Evolutionary conservation across 2,113 vertebrate species (phyloP).

Genomic region (Rhegmatorhina hoffmannsi): DNA sequence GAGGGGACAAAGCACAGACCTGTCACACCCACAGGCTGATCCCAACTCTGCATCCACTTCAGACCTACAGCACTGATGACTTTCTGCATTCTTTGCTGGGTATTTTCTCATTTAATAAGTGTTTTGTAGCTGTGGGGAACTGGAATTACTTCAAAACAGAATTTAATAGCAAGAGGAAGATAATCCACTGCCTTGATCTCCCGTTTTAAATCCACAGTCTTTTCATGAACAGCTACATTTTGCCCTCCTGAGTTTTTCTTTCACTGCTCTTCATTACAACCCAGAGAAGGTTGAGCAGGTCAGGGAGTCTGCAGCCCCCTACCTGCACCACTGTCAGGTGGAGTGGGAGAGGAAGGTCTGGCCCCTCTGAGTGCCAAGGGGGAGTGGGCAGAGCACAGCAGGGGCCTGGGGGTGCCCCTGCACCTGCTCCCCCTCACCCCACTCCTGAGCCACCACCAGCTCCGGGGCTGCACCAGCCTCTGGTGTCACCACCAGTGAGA

Average conservation of each 20-base stretch:
- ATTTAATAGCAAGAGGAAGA: background rate
- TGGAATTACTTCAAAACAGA: background rate
- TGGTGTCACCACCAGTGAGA: background rate
- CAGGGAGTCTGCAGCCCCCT: background rate
- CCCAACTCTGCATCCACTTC: background rate
- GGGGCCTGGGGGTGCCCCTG: background rate
- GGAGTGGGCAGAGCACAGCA: background rate
- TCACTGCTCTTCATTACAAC: background rate
- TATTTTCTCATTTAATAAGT: background rate
- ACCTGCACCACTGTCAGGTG: accelerated
- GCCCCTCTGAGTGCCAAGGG: background rate
- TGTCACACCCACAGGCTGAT: background rate
- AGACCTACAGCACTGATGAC: background rate
- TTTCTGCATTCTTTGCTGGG: background rate
- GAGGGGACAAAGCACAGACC: background rate
- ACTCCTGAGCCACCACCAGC: background rate
- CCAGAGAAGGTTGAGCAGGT: background rate
- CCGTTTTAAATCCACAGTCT: background rate
- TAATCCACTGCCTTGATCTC: background rate
- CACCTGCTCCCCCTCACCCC: background rate
- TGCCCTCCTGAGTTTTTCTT: background rate
- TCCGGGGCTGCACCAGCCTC: background rate
- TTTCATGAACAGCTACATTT: background rate
- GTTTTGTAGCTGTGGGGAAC: background rate
- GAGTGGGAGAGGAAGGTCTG: background rate